phyloP scores from a whole-genome alignment of 1,140 invertebrate species.

The Lamellibrachia luymesi region DNA sequence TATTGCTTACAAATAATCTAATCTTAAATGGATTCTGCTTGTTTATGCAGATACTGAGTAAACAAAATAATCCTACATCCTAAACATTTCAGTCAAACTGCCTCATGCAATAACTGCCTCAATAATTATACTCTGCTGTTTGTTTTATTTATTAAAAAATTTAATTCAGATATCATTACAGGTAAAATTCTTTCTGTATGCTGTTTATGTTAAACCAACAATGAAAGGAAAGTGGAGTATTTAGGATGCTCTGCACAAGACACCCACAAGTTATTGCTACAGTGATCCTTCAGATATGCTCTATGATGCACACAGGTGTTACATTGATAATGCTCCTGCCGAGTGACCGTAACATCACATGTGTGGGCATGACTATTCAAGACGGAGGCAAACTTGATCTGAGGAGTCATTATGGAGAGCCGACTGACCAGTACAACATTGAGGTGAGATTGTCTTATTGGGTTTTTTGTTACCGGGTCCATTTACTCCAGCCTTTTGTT shows the following conservation, averaged over 20 bases:
- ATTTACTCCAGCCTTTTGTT: neutral
- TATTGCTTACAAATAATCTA: too few relatives aligned
- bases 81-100: too few relatives aligned
- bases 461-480: too few relatives aligned
- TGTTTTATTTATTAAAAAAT: neutral
- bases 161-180: neutral
- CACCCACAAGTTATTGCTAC: neutral
- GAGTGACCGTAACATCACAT: slow-evolving; percentile 27
- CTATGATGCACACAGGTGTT: slow-evolving; percentile 23
- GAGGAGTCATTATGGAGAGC: slow-evolving; percentile 33
- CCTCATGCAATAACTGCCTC: too few relatives aligned
- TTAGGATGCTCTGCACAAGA: neutral
- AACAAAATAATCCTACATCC: too few relatives aligned
- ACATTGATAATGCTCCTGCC: slow-evolving; percentile 33
- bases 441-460: neutral
- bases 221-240: neutral
- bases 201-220: neutral
- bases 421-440: slow-evolving; percentile 24
- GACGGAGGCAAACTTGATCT: slow-evolving; percentile 34
- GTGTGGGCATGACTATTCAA: slow-evolving; percentile 38
- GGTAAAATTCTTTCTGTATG: neutral
- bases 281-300: neutral
- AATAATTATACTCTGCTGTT: too few relatives aligned
- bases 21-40: too few relatives aligned
- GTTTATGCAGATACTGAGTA: too few relatives aligned